phyloP scores from a whole-genome alignment of 2,797 vertebrate species.

The Typhlichthys subterraneus region DNA sequence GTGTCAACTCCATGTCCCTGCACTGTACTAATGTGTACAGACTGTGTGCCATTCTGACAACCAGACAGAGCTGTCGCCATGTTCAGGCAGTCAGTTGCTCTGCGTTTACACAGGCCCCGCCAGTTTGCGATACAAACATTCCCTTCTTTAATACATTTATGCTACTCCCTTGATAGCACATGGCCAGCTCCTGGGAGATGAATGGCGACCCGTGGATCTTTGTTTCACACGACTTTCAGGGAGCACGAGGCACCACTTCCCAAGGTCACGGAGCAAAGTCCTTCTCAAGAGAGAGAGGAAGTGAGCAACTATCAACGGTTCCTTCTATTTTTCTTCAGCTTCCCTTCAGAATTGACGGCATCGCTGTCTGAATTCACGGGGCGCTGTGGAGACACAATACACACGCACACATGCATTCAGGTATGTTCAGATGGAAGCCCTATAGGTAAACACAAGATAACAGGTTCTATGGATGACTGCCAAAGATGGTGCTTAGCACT shows the following conservation, averaged over 20 bases:
- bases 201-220: slow-evolving; percentile 21
- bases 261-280: slow-evolving; percentile 53
- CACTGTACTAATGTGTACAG: slow-evolving; percentile 49
- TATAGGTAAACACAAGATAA: slow-evolving; percentile 1
- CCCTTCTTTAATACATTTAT: slow-evolving; percentile 32
- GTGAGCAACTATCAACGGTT: slow-evolving; percentile 48
- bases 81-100: slow-evolving; percentile 32
- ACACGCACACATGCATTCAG: slow-evolving; percentile 3
- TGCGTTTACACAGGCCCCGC: slow-evolving; percentile 44
- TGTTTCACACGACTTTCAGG: neutral
- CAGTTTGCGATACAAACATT: slow-evolving; percentile 53
- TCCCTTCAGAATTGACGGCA: slow-evolving; percentile 50
- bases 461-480: too few relatives aligned
- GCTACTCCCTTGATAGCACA: slow-evolving; percentile 47
- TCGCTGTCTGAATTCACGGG: slow-evolving; percentile 34
- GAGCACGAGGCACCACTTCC: slow-evolving; percentile 47
- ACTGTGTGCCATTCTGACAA: slow-evolving; percentile 45
- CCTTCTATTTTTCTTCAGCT: slow-evolving; percentile 52
- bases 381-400: slow-evolving; percentile 14
- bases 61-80: slow-evolving; percentile 51
- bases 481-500: too few relatives aligned
- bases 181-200: slow-evolving; percentile 49
- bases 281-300: slow-evolving; percentile 55
- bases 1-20: slow-evolving; percentile 39
- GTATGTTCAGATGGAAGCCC: neutral